These are phyloP conservation scores for Pseudococcus jackbeardsleyi DNA, from an alignment of 2,888 invertebrate genomes.

Conservation along the genomic window DNA sequence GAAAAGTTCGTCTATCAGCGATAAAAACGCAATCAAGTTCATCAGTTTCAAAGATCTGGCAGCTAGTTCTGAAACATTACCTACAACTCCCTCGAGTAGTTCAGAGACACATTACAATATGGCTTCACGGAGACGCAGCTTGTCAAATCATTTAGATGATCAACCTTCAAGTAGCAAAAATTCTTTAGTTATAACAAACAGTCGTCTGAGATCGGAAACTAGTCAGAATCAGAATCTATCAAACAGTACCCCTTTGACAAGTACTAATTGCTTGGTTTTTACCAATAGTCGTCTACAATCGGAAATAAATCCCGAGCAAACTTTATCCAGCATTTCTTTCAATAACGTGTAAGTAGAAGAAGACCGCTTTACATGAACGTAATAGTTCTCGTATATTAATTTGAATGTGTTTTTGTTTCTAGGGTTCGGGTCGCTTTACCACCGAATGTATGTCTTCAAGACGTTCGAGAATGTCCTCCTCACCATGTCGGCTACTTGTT, in stretches of 20 bases:
- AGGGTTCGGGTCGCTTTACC: slow-evolving; percentile 24
- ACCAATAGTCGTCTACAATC: slow-evolving; percentile 2
- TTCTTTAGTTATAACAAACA: neutral
- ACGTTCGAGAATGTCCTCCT: neutral
- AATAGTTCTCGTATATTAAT: neutral
- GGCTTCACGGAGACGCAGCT: neutral
- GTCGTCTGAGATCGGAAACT: neutral
- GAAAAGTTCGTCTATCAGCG: slow-evolving; percentile 5
- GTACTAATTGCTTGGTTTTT: neutral
- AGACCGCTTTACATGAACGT: no score
- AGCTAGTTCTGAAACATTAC: neutral
- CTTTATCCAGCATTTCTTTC: slow-evolving; percentile 2
- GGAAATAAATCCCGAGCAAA: neutral
- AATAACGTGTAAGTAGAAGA: neutral
- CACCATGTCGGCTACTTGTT: neutral
- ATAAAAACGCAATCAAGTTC: neutral
- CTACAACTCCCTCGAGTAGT: neutral
- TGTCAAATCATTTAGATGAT: neutral
- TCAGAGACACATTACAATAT: neutral
- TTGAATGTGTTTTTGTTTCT: neutral
- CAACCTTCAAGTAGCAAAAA: neutral
- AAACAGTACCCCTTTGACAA: no score
- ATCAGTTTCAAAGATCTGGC: neutral
- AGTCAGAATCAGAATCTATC: neutral
- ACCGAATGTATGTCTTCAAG: neutral